Evolutionary conservation across 2,113 vertebrate species (phyloP).

Genomic region (Dissostichus mawsoni): DNA sequence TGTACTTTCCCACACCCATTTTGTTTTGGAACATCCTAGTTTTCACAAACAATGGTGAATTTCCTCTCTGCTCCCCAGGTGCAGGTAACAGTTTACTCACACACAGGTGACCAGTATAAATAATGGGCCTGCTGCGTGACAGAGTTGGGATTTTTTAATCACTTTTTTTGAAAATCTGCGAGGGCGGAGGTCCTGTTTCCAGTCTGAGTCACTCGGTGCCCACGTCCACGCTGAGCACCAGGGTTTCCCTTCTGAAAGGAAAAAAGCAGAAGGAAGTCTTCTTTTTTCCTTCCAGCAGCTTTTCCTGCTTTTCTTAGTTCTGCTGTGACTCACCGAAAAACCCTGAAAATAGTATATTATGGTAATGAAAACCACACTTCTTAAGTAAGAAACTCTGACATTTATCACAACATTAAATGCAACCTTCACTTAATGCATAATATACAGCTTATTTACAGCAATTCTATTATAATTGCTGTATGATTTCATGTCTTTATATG

Average conservation of each 20-base stretch:
- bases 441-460: neutral
- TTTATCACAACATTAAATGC: neutral
- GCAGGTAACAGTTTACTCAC: conserved; percentile 3
- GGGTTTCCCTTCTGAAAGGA: conserved; percentile 61
- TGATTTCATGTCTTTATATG: neutral
- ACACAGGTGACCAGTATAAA: conserved; percentile 21
- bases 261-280: conserved; percentile 58
- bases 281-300: conserved; percentile 56
- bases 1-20: neutral
- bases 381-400: conserved; percentile 22
- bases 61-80: conserved; percentile 51
- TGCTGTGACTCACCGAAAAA: conserved; percentile 62
- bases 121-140: neutral
- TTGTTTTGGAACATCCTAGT: conserved; percentile 19
- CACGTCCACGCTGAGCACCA: neutral
- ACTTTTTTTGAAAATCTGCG: conserved; percentile 7
- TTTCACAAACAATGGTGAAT: conserved; percentile 39
- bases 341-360: conserved; percentile 34
- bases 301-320: conserved; percentile 58
- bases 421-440: neutral
- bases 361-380: neutral
- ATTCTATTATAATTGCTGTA: neutral
- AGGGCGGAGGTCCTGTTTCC: conserved; percentile 69
- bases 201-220: conserved; percentile 69
- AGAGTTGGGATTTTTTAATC: neutral